Percentiles rank a stretch among this genome's conserved stretches.
Conservation (phyloP, 2,113 vertebrate genomes). For the Cathartes aura region DNA sequence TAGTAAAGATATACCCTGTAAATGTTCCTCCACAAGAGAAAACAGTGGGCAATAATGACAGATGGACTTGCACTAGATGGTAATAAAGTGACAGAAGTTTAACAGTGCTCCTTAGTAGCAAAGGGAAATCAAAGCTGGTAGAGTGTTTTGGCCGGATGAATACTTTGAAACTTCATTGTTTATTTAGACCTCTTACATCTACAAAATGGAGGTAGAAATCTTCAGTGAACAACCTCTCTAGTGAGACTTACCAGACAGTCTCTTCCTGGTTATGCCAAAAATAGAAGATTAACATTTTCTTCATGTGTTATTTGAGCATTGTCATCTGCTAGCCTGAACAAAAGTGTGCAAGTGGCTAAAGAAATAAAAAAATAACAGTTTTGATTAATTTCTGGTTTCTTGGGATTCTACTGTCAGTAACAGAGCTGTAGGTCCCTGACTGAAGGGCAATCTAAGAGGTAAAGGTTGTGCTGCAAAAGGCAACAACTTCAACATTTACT, state of each 20-base stretch:
- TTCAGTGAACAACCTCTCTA: not conserved
- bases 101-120: not conserved
- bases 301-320: not conserved
- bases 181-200: not conserved
- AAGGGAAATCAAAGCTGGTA: not conserved
- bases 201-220: not conserved
- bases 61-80: not conserved
- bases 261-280: not conserved
- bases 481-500: slow-evolving; percentile 19
- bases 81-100: not conserved
- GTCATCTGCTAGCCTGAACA: not conserved
- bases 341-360: not conserved
- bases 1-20: not conserved
- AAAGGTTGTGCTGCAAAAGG: not conserved
- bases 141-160: not conserved
- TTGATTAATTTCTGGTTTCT: not conserved
- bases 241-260: not conserved
- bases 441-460: not conserved
- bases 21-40: not conserved
- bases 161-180: not conserved
- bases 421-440: not conserved
- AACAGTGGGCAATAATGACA: not conserved
- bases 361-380: not conserved
- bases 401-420: not conserved
- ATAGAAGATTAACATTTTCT: not conserved